phyloP scores from a whole-genome alignment of 2,797 vertebrate species.

The Oreochromis mossambicus region DNA sequence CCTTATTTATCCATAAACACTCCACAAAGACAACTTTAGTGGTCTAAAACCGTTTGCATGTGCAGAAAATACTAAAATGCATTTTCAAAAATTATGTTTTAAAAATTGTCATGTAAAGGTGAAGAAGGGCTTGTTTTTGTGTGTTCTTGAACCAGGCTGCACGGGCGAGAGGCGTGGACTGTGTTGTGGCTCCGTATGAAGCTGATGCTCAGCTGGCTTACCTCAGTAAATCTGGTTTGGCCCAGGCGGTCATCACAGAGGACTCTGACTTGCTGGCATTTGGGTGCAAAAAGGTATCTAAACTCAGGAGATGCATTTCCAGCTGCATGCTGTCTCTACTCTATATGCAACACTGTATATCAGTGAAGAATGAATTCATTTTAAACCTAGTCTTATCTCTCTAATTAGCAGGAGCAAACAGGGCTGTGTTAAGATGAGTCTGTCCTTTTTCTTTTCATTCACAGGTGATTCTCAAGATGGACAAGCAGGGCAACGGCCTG shows the following conservation, averaged over 20 bases:
- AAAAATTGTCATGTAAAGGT: accelerated
- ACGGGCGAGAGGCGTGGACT: constrained; percentile 85
- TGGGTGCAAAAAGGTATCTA: constrained; percentile 92
- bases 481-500: constrained; percentile 91
- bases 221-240: constrained; percentile 85
- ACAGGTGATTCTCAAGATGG: constrained; percentile 97
- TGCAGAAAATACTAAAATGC: background rate
- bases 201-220: constrained; percentile 95
- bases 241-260: constrained; percentile 92
- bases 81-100: background rate
- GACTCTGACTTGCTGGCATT: constrained; percentile 97
- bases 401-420: background rate
- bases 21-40: accelerated
- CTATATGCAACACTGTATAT: background rate
- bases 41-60: background rate
- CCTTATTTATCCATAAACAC: background rate
- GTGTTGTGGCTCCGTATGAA: constrained; percentile 94
- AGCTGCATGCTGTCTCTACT: background rate
- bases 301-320: background rate
- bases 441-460: background rate
- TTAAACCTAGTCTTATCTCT: accelerated
- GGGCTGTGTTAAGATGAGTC: background rate
- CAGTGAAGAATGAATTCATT: background rate
- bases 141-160: constrained; percentile 76
- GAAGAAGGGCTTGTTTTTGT: background rate